Base-by-base conservation (phyloP, 2,888 invertebrate species). In the Siphlonurus alternatus region DNA sequence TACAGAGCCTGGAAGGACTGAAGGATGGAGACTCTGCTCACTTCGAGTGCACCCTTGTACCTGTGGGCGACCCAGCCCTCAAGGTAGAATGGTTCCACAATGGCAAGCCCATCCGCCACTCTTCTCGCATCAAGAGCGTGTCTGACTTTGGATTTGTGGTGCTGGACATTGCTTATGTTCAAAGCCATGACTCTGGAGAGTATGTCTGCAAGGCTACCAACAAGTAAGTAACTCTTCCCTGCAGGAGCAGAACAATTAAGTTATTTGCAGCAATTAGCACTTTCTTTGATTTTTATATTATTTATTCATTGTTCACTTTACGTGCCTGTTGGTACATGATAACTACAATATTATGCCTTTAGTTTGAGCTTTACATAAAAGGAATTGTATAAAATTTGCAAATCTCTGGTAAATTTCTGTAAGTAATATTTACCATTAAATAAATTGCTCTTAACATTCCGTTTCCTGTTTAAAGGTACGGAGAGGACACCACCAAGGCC, bases 11-110 rank as follows among this genome's bases (percentile, higher is more conserved):
- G 68, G 86, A 88, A 67, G 88, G 88, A 59, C 81, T 93, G 64
- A 92, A 91, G 74, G 96, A 97, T 74, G 93, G 93, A 2, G 92
- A 95, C 75, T 88, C 93, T 0, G 93, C 92, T 67, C 94, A 95
- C 79, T 95, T 95, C 74, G 96, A 97, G 78, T 95, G 95, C 73
- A 93, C 92, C 2, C 81, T 97, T 61, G 84, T 93, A 20, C 97
- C 97, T 2, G 89, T 94, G 5, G 93, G 93, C 67, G 97, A 97
- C 76, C 94, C 95, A 1, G 86, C 90, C 59, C 85, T 97, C 77
- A 88, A 89, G 73, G 92, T 95, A 23, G 96, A 97, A 78, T 98
- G 97, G 97, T 96, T 90, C 78, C 93, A 93, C 72, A 93, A 99
- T 74, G 94, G 93, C 2, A 83, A 90, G 72, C 90, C 93, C 0